phyloP scores from a whole-genome alignment of 2,797 vertebrate species.

The Ceryle rudis region DNA sequence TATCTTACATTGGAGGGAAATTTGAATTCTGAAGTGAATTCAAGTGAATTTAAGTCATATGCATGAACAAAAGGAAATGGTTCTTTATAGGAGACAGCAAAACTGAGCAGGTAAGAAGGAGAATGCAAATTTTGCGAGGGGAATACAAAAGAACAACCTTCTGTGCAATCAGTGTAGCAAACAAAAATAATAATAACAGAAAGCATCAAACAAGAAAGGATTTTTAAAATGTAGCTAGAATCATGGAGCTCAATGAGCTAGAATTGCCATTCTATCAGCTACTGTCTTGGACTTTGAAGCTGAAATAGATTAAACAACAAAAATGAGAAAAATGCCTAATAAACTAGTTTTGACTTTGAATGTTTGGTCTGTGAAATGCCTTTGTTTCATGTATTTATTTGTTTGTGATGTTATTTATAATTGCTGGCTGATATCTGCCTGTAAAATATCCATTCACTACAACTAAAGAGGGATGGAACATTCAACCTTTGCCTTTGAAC shows the following conservation, averaged over 20 bases:
- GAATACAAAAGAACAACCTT: neutral
- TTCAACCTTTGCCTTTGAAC: constrained; percentile 17
- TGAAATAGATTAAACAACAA: neutral
- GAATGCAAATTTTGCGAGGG: neutral
- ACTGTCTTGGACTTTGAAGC: neutral
- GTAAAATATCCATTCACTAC: neutral
- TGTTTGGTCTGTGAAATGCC: constrained; percentile 12
- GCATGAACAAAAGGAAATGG: constrained; percentile 45
- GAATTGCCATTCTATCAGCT: neutral
- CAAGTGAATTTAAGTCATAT: constrained; percentile 1
- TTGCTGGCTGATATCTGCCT: constrained; percentile 42
- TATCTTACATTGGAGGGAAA: constrained; percentile 38
- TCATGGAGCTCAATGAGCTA: neutral
- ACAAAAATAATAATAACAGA: neutral
- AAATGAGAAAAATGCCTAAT: neutral
- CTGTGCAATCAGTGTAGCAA: neutral
- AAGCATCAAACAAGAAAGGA: neutral
- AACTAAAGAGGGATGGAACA: neutral
- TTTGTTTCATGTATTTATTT: constrained; percentile 45
- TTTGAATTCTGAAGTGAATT: constrained; percentile 39
- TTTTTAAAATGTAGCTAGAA: neutral
- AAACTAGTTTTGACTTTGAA: neutral
- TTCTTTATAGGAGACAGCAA: constrained; percentile 22
- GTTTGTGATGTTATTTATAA: constrained; percentile 45
- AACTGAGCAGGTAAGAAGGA: neutral